Evolutionary conservation across 2,113 vertebrate species (phyloP), one percentile per base, ranked within the genome.

Genomic region (Poeciliopsis retropinna): DNA sequence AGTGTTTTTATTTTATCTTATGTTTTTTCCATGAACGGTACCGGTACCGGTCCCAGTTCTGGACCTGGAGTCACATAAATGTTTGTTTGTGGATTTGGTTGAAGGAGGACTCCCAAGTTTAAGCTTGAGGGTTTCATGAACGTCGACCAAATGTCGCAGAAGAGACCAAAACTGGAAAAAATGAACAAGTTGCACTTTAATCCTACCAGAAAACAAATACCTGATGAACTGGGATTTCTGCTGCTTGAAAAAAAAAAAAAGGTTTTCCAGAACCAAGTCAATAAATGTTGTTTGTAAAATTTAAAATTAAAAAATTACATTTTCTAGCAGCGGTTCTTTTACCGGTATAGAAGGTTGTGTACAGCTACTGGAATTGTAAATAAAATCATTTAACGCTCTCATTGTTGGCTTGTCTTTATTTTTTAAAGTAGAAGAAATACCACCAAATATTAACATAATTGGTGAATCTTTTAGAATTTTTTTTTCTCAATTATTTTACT

Each of bases 281-380:
- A 12, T 87, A 84, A 84, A 86, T 70, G 86, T 83, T 32, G 74
- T 79, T 90, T 88, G 83, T 85, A n/a, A n/a, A n/a, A n/a, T n/a
- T n/a, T n/a, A 1, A 32, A 32, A 32, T 34, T 10, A 10, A 34
- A 82, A 79, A 83, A 73, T 34, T 30, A 66, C 70, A 83, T 87
- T 90, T 89, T 87, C 15, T 89, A 83, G 81, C 75, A 29, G 70
- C 78, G 51, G 51, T 75, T 41, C 79, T 64, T 77, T 70, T 32
- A 74, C 44, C 72, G 67, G 75, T 85, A 75, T 30, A 60, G 78
- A 79, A 64, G 72, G 47, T 80, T 83, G 69, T 82, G 81, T 78
- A 67, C 69, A 67, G 76, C 1, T 47, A 76, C 67, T 66, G 75
- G 66, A 64, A 65, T 67, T 87, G 83, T 89, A 83, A 91, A 92